phyloP scores from a whole-genome alignment of 2,797 vertebrate genomes.

The Cirrhinus molitorella region DNA sequence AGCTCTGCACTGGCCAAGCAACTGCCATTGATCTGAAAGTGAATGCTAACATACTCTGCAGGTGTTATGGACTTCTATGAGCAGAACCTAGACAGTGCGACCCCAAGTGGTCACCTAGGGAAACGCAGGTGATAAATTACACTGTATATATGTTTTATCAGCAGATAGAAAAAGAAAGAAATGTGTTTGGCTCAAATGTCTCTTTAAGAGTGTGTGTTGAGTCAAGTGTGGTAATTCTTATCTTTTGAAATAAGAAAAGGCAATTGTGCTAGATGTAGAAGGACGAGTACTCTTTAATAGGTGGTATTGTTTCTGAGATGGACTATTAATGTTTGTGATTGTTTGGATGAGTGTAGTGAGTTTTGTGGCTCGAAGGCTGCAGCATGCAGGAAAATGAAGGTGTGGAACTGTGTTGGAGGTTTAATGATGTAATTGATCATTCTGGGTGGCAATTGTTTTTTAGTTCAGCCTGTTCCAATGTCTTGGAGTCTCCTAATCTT shows the following conservation, averaged over 20 bases:
- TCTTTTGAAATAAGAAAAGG: neutral
- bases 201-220: neutral
- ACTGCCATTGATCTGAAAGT: neutral
- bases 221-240: neutral
- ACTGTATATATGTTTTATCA: slow-evolving; percentile 3
- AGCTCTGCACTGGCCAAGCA: neutral
- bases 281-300: neutral
- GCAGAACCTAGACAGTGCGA: slow-evolving; percentile 1
- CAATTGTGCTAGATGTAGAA: neutral
- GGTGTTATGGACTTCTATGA: neutral
- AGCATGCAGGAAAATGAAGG: slow-evolving; percentile 32
- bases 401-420: slow-evolving; percentile 32
- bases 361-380: slow-evolving; percentile 20
- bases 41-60: neutral
- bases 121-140: neutral
- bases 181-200: slow-evolving; percentile 28
- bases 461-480: slow-evolving; percentile 33
- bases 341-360: neutral
- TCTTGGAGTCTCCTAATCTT: slow-evolving; percentile 51
- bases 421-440: slow-evolving; percentile 65
- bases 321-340: neutral
- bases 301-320: neutral
- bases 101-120: neutral
- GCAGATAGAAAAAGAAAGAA: slow-evolving; percentile 12
- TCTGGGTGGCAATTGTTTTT: slow-evolving; percentile 53